Base-by-base conservation (phyloP, 2,797 vertebrate species). In the Clarias platycephalus region DNA sequence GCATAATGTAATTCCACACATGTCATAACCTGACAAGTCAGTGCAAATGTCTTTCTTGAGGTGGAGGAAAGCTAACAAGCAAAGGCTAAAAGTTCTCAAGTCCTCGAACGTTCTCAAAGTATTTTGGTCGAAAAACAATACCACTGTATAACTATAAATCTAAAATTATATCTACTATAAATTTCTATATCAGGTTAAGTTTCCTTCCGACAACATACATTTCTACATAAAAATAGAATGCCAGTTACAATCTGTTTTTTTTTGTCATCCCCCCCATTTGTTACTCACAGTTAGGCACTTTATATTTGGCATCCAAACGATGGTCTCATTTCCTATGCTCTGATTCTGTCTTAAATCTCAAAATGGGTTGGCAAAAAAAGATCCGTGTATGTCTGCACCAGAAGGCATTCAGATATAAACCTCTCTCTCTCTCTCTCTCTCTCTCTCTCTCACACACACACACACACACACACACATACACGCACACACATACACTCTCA, bases 1-100 rank as follows among this genome's bases (percentile, higher is more conserved):
- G 64, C 63, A 70, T 62, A 83, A 80, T 83, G 37, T 63, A 77
- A 81, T 31, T 80, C 57, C 22, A 80, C 81, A 77, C 74, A 90
- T 76, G 78, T 79, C 26, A 1, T 4, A 49, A 37, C 16, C 58
- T 64, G 80, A 84, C 0, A 13, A 74, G 63, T 80, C 40, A 37
- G 76, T 83, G 55, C 9, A 80, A 75, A 28, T 70, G n/a, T 20
- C 58, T 40, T 63, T 79, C 24, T 63, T 44, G 24, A 34, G 3
- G 24, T 44, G 13, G 58, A 55, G 49, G 22, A 66, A 76, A 18
- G 53, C 37, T 4, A 3, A 80, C 1, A 49, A 63, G 58, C 28
- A 64, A 5, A 72, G 20, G 20, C 6, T 37, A 60, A 77, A 55
- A 37, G 9, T 49, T 49, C 44, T 49, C 44, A 49, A 49, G 49